Percentiles rank a stretch among this genome's conserved stretches.
phyloP scores from a whole-genome alignment of 2,797 vertebrate species.

The Phrynocephalus forsythii region DNA sequence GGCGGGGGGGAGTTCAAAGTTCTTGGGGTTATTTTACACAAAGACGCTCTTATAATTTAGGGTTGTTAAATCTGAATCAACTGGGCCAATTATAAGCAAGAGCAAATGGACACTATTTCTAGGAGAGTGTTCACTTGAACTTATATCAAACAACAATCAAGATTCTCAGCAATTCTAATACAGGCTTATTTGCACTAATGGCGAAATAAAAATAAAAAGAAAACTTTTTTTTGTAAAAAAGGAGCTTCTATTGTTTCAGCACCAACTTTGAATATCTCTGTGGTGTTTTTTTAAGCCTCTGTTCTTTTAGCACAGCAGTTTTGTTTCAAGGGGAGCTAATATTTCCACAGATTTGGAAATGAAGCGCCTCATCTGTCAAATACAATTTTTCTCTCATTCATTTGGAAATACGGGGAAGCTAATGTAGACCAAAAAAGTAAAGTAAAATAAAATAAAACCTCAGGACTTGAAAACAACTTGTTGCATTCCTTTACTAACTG shows the following conservation, averaged over 20 bases:
- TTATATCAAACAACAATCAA: slow-evolving; percentile 54
- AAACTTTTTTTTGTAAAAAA: slow-evolving; percentile 41
- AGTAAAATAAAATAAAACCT: slow-evolving; percentile 11
- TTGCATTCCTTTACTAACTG: not conserved
- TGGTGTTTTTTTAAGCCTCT: slow-evolving; percentile 3
- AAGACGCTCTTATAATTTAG: slow-evolving; percentile 31
- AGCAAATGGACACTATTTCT: slow-evolving; percentile 41
- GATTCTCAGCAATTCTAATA: slow-evolving; percentile 41
- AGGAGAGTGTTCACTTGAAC: slow-evolving; percentile 46
- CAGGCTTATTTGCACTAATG: slow-evolving; percentile 49
- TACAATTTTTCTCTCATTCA: not conserved
- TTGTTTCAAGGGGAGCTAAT: slow-evolving; percentile 52
- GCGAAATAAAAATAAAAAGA: not conserved
- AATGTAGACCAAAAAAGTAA: slow-evolving; percentile 3
- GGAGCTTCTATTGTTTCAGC: slow-evolving; percentile 20
- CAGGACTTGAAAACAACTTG: not conserved
- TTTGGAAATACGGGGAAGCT: slow-evolving; percentile 21
- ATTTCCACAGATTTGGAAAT: slow-evolving; percentile 24
- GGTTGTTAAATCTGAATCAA: slow-evolving; percentile 44
- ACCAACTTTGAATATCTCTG: slow-evolving; percentile 29
- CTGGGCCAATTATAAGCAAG: slow-evolving; percentile 35
- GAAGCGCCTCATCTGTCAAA: slow-evolving; percentile 41
- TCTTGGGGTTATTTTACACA: slow-evolving; percentile 42
- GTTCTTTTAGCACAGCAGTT: slow-evolving; percentile 6
- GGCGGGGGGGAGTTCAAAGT: slow-evolving; percentile 10